A percentile compares a stretch with the other conserved stretches of the same genome.
These are phyloP conservation scores for Acanthisitta chloris DNA, from an alignment of 2,113 vertebrate species.

Conservation along the genomic window DNA sequence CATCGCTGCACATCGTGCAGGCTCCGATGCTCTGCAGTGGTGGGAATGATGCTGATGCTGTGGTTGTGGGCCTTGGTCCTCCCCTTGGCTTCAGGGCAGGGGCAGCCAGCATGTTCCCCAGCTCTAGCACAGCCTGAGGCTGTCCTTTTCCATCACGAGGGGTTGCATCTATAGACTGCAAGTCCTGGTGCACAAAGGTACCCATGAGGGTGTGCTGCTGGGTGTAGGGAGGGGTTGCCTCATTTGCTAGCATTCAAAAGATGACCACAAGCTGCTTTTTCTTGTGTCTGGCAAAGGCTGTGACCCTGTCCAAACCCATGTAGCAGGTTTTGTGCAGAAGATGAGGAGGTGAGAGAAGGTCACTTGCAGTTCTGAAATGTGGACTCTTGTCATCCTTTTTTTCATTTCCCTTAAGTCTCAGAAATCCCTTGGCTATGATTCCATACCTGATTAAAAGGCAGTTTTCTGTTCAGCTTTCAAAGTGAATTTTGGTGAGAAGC, in stretches of 20 bases:
- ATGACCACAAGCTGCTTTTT: not conserved
- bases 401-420: not conserved
- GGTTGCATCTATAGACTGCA: not conserved
- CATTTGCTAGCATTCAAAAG: not conserved
- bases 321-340: not conserved
- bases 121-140: not conserved
- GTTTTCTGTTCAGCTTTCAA: not conserved
- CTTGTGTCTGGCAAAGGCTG: not conserved
- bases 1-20: not conserved
- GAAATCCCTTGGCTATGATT: not conserved
- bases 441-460: not conserved
- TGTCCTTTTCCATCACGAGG: not conserved
- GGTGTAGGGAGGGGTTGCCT: not conserved
- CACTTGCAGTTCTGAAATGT: not conserved
- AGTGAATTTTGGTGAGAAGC: not conserved
- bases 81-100: not conserved
- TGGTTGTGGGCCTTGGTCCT: not conserved
- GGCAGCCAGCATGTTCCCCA: accelerated
- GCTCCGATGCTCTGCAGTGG: not conserved
- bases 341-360: not conserved
- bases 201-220: not conserved
- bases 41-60: not conserved
- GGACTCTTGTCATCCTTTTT: not conserved
- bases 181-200: not conserved
- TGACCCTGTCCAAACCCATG: not conserved